Percentiles rank a stretch among this genome's conserved stretches.
Evolutionary conservation across 53 echinoderm and acorn worm genomes (phyloP).

Genomic region (Crossaster papposus): DNA sequence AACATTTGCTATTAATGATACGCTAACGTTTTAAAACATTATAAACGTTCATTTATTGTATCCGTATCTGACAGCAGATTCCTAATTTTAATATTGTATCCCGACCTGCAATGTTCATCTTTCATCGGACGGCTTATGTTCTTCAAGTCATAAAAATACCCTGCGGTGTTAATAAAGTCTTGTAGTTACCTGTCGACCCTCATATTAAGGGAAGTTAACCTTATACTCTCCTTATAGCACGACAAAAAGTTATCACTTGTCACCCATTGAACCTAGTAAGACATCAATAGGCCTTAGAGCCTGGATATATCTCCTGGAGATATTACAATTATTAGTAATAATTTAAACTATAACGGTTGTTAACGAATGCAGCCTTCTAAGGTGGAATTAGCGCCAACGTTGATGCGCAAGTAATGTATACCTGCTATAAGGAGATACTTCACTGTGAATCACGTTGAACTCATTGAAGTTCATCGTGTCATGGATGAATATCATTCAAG

Average conservation of each 20-base stretch:
- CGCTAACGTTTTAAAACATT: no score
- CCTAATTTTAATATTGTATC: not conserved
- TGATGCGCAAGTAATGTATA: no score
- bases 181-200: not conserved
- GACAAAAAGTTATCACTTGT: not conserved
- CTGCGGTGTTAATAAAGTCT: not conserved
- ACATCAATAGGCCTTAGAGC: not conserved
- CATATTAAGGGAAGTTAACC: not conserved
- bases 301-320: not conserved
- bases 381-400: no score
- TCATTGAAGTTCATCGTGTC: no score
- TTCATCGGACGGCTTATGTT: not conserved
- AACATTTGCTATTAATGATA: no score
- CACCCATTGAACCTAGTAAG: not conserved
- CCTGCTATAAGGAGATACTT: no score
- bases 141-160: not conserved
- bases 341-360: no score
- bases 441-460: no score
- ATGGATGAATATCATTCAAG: no score
- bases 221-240: not conserved
- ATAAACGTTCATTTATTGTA: no score
- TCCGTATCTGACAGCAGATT: not conserved
- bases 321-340: not conserved
- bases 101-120: not conserved
- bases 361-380: no score